Conservation (phyloP, 2,113 vertebrate species). For the Thalassarche chlororhynchos region DNA sequence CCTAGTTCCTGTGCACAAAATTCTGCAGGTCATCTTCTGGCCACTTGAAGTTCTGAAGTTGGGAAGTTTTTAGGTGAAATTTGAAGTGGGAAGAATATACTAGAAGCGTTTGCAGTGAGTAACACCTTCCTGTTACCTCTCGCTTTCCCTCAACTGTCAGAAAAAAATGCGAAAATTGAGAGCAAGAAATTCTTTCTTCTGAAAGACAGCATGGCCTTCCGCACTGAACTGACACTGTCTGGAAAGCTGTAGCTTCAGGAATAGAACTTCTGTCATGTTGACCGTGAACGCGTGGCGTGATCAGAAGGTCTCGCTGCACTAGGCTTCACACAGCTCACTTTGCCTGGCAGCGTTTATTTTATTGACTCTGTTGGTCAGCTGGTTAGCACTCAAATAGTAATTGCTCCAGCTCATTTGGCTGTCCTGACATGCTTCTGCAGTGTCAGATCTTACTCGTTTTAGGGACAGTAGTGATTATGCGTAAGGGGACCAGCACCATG, state of each 20-base stretch:
- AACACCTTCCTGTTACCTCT: background rate
- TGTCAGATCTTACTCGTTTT: background rate
- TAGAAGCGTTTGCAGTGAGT: background rate
- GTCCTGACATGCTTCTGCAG: background rate
- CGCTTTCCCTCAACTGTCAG: background rate
- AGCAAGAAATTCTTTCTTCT: background rate
- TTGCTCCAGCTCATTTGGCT: background rate
- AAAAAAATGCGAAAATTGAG: background rate
- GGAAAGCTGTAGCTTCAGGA: background rate
- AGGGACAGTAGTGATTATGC: background rate
- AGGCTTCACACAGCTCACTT: background rate
- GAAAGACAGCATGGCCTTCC: background rate
- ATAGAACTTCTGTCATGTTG: background rate
- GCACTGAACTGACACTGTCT: background rate
- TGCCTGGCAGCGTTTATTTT: background rate
- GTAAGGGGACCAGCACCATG: background rate
- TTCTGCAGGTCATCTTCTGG: background rate
- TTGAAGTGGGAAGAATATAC: background rate
- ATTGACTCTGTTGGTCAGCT: background rate
- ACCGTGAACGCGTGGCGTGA: rapidly evolving
- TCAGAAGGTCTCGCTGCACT: background rate
- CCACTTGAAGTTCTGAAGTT: background rate
- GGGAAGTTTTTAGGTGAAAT: background rate
- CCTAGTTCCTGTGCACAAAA: background rate
- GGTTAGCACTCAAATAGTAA: background rate